A percentile compares a stretch with the other conserved stretches of the same genome.
These are phyloP conservation scores for Anorthoa munda DNA, from an alignment of 2,888 invertebrate species.

Conservation along the genomic window DNA sequence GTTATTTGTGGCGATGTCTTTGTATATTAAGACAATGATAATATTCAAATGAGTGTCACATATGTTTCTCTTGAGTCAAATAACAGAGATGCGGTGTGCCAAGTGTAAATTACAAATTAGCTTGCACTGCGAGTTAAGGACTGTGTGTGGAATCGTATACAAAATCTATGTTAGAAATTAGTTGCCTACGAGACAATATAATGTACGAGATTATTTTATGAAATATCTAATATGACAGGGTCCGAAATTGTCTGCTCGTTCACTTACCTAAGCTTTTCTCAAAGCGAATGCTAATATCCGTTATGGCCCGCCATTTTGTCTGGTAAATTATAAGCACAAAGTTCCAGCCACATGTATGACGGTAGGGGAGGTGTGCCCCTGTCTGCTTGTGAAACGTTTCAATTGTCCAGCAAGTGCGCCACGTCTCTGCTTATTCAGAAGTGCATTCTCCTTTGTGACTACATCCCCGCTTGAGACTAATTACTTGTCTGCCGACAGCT, in stretches of 20 bases:
- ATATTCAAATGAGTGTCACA: slow-evolving; percentile 55
- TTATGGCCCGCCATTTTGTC: not conserved
- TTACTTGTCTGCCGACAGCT: slow-evolving; percentile 10
- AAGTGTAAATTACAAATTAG: slow-evolving; percentile 40
- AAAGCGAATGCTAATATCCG: not conserved
- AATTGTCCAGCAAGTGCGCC: slow-evolving; percentile 27
- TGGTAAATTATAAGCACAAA: slow-evolving; percentile 20
- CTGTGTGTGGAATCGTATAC: not conserved
- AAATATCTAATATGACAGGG: not conserved
- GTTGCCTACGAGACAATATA: too few relatives aligned
- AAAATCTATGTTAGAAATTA: slow-evolving; percentile 6
- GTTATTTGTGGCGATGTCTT: slow-evolving; percentile 44
- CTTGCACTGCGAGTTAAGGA: not conserved
- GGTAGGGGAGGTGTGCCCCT: not conserved
- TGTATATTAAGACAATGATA: slow-evolving; percentile 51
- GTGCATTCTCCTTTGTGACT: slow-evolving; percentile 26
- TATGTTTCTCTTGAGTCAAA: slow-evolving; percentile 47
- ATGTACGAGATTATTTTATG: not conserved
- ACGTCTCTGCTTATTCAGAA: slow-evolving; percentile 28
- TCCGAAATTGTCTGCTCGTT: not conserved
- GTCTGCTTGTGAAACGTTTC: slow-evolving; percentile 1
- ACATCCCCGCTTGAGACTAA: slow-evolving; percentile 19
- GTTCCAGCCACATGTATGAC: not conserved
- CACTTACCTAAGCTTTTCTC: not conserved
- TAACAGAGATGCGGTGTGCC: slow-evolving; percentile 26